These are phyloP conservation scores for Budorcas taxicolor DNA, from an alignment of 2,113 vertebrate species.

Conservation along the genomic window DNA sequence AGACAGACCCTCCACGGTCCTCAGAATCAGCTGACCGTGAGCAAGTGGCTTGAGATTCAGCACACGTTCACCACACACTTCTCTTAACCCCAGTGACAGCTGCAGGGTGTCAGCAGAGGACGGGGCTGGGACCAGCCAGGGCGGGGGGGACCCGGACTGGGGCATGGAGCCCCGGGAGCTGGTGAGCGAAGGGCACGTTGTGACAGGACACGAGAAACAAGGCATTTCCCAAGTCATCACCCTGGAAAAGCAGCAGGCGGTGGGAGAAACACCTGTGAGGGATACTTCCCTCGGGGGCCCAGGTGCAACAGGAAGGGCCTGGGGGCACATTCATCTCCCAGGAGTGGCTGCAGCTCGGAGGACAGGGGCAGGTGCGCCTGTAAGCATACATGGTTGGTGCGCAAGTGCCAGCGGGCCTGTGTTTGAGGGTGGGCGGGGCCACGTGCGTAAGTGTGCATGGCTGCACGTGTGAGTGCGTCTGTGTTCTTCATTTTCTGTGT, in stretches of 20 bases:
- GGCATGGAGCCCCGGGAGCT: fast-evolving
- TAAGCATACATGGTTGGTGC: fast-evolving
- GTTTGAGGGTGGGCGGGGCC: too few species aligned
- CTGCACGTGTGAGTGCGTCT: fast-evolving
- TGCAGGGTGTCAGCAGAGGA: fast-evolving
- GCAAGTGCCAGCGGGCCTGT: neutral
- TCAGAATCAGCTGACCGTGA: fast-evolving
- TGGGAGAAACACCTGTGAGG: fast-evolving
- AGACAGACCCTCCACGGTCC: neutral
- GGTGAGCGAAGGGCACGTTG: fast-evolving
- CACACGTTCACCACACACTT: fast-evolving
- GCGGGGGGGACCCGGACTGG: fast-evolving
- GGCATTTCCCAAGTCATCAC: fast-evolving
- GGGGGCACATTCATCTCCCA: fast-evolving
- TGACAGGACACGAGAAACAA: fast-evolving
- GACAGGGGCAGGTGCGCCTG: fast-evolving
- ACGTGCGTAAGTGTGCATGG: fast-evolving
- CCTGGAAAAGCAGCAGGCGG: neutral
- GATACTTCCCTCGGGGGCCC: fast-evolving
- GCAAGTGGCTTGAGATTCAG: too few species aligned
- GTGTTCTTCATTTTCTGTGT: fast-evolving
- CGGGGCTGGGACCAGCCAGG: fast-evolving
- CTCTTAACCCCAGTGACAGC: neutral
- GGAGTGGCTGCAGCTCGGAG: fast-evolving
- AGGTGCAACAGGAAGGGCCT: fast-evolving